Evolutionary conservation across 2,888 invertebrate species (phyloP), one percentile per base, ranked within the genome.

Genomic region (Charanyca ferruginea): DNA sequence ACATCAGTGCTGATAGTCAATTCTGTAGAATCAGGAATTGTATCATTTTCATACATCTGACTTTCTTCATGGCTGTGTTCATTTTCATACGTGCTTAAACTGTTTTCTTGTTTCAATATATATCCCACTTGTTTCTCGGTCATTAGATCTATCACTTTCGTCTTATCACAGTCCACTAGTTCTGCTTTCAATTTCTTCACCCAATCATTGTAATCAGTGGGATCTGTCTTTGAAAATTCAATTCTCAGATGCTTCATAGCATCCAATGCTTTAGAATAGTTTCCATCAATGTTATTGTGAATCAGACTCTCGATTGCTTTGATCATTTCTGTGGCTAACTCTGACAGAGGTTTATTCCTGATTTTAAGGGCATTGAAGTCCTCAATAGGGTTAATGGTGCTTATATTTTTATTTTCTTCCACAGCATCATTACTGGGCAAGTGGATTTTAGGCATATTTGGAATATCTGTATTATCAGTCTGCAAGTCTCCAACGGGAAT

Each of bases 331-430:
- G 84, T 55, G 51, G 87, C 83, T 2, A 95, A 74, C 2, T 91
- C 90, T 48, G 62, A 68, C 6, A 92, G 70, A 25, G 87, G 72
- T 69, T 91, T 93, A 13, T 93, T 96, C 79, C 89, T 85, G 16
- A 85, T 84, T 54, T 92, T 87, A 61, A 97, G 91, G 22, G 85
- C 82, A 71, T 89, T 89, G 79, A 96, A 97, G 85, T 97, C 97
- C 60, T 94, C 94, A 5, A 96, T 93, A 0, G 97, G 97, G 35
- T 96, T 95, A 2, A 96, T 86, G 8, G 96, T 96, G 0, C 97
- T 96, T 59, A 97, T 96, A 59, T 82, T 88, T 35, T 78, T 87
- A n/a, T 89, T 80, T 59, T 83, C 79, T 60, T 79, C 79, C 35
- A 64, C 77, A 54, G 66, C 48, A 77, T 87, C 88, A 18, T 84